These are phyloP conservation scores for Xylota sylvarum DNA, from an alignment of 2,888 invertebrate species.

Conservation along the genomic window DNA sequence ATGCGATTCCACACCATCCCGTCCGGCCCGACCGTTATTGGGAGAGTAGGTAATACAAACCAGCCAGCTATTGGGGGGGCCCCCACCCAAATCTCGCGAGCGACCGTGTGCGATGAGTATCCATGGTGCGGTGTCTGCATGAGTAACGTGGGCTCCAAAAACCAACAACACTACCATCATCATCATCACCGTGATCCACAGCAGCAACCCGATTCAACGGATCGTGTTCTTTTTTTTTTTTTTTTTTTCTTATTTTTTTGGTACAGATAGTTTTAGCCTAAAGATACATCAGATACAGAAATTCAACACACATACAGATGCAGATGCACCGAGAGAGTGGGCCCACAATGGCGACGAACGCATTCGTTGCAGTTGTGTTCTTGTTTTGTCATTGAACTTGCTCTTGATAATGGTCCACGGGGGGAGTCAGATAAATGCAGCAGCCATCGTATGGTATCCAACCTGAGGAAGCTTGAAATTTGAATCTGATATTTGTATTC, in stretches of 20 bases:
- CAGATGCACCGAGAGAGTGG: slow-evolving; percentile 28
- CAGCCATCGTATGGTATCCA: slow-evolving; percentile 45
- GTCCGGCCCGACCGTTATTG: slow-evolving; percentile 64
- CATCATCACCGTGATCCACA: slow-evolving; percentile 38
- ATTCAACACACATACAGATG: slow-evolving; percentile 9
- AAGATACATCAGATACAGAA: slow-evolving; percentile 41
- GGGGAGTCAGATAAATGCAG: slow-evolving; percentile 50
- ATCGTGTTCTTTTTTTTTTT: slow-evolving; percentile 18
- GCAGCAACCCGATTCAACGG: slow-evolving; percentile 23
- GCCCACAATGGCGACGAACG: slow-evolving; percentile 33
- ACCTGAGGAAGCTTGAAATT: slow-evolving; percentile 55
- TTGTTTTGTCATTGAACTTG: slow-evolving; percentile 77
- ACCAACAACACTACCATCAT: slow-evolving; percentile 34
- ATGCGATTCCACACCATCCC: slow-evolving; percentile 68
- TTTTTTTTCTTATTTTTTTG: slow-evolving; percentile 24
- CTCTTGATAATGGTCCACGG: slow-evolving; percentile 72
- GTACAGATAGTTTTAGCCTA: slow-evolving; percentile 65
- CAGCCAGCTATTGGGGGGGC: slow-evolving; percentile 61
- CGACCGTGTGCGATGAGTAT: neutral
- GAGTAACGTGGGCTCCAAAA: slow-evolving; percentile 67
- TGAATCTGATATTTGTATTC: slow-evolving; percentile 54
- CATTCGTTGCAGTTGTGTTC: slow-evolving; percentile 63
- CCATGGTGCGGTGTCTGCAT: slow-evolving; percentile 60
- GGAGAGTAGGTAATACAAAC: slow-evolving; percentile 64
- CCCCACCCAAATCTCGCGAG: slow-evolving; percentile 63